These are phyloP conservation scores for Limanda limanda DNA, from an alignment of 2,113 vertebrate species.

Conservation along the genomic window DNA sequence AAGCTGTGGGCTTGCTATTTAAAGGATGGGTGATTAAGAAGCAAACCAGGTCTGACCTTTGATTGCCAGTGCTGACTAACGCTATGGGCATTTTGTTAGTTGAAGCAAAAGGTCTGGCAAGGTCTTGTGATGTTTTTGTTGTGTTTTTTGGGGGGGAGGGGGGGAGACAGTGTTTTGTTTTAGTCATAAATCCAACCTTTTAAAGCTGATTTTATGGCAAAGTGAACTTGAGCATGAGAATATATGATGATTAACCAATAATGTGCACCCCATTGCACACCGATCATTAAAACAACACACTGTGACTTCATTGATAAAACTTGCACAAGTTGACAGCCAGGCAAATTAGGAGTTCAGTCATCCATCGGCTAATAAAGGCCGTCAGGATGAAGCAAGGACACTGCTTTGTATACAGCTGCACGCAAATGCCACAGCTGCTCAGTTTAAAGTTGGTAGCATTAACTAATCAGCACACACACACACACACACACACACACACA, in stretches of 20 bases:
- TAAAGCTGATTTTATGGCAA: slow-evolving; percentile 14
- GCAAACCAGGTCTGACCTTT: slow-evolving; percentile 79
- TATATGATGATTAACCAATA: slow-evolving; percentile 1
- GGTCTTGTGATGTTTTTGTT: slow-evolving; percentile 23
- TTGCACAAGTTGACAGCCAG: slow-evolving; percentile 50
- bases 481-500: too few relatives aligned
- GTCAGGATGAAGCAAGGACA: slow-evolving; percentile 41
- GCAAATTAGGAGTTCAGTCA: slow-evolving; percentile 49
- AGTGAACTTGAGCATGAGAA: slow-evolving; percentile 7
- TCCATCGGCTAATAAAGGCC: slow-evolving; percentile 50
- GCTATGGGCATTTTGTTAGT: slow-evolving; percentile 66
- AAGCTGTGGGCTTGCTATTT: slow-evolving; percentile 69
- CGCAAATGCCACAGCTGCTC: slow-evolving; percentile 55
- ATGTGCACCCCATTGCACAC: slow-evolving; percentile 13
- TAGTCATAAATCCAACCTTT: slow-evolving; percentile 54
- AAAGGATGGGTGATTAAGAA: slow-evolving; percentile 79
- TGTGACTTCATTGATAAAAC: slow-evolving; percentile 32
- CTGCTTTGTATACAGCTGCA: slow-evolving; percentile 48
- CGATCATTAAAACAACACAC: slow-evolving; percentile 24
- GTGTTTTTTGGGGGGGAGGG: background rate
- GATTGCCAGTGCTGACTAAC: slow-evolving; percentile 73
- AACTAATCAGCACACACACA: slow-evolving; percentile 11
- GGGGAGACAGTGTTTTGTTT: slow-evolving; percentile 46
- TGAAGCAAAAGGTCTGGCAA: slow-evolving; percentile 57
- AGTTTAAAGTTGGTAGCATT: slow-evolving; percentile 40